These are phyloP conservation scores for Drosophila villosipedis DNA, from an alignment of 2,888 invertebrate species.

Conservation along the genomic window DNA sequence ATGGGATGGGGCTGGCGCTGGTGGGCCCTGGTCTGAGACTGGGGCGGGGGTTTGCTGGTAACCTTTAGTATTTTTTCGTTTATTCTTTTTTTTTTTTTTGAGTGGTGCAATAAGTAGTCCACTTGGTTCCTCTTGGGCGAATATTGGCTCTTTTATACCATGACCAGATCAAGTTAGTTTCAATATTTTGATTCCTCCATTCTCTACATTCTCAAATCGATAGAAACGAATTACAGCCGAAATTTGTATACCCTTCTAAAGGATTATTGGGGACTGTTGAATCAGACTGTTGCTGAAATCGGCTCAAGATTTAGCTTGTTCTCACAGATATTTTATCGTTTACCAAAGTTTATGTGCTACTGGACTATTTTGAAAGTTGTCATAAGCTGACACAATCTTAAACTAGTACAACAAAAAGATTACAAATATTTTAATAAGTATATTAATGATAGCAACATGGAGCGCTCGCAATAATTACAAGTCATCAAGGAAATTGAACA, in stretches of 20 bases:
- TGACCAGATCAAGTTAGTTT: slow-evolving; percentile 16
- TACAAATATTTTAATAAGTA: background rate
- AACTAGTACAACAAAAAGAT: background rate
- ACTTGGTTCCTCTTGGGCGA: slow-evolving; percentile 15
- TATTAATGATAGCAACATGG: background rate
- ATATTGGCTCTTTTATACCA: slow-evolving; percentile 3
- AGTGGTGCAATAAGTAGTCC: slow-evolving; percentile 27
- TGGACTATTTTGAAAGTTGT: background rate
- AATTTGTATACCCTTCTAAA: background rate
- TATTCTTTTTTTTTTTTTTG: slow-evolving; percentile 7
- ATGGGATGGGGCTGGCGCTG: slow-evolving; percentile 10
- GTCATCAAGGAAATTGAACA: background rate
- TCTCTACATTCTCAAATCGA: slow-evolving; percentile 13
- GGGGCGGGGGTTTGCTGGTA: background rate
- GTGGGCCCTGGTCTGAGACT: background rate
- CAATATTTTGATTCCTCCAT: slow-evolving; percentile 17
- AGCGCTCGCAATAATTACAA: background rate
- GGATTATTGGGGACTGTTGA: slow-evolving; percentile 1
- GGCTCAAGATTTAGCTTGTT: background rate
- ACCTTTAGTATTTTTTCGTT: slow-evolving; percentile 5
- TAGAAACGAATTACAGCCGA: slow-evolving; percentile 1
- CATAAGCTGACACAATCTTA: background rate
- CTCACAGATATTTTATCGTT: background rate
- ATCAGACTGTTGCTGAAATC: background rate
- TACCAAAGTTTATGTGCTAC: background rate